Evolutionary conservation across 2,113 vertebrate genomes (phyloP), one percentile per base, ranked within the genome.

Genomic region (Benitochromis conjunctus): DNA sequence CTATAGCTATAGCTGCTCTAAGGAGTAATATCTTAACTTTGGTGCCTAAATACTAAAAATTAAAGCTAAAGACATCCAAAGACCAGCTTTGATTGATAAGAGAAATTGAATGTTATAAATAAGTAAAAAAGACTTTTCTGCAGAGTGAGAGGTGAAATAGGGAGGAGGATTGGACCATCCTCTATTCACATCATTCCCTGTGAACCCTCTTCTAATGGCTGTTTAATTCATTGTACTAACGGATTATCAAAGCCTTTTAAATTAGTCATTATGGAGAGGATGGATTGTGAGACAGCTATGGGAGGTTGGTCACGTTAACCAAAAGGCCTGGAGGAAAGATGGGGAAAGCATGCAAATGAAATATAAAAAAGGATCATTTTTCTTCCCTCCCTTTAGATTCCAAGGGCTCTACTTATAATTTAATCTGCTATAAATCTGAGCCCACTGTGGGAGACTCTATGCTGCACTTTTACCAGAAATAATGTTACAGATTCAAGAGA

Each of bases 171-270:
- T n/a, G 29, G 80, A 66, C 79, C 74, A 21, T 86, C 77, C 21
- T 80, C 80, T 79, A 60, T 78, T 88, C 82, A 78, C 80, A 69
- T 64, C 80, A 24, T 80, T 90, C 82, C 71, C 90, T 85, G 55
- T 84, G 89, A 92, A 92, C 54, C 60, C 38, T 82, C 54, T 3
- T 88, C 85, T 92, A 92, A 94, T 92, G 91, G 88, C 90, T 86
- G 82, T 91, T 94, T 91, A 95, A 95, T 95, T 94, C 89, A 92
- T 60, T 80, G 80, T 81, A 90, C 87, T 90, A 91, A 94, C 57
- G 74, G 92, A 93, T 95, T 91, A 96, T 92, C 91, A 93, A 90
- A 94, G 92, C 80, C 89, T 88, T 95, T 94, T 94, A 91, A 95
- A 95, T 93, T 55, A 95, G 90, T 94, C 91, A 95, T 95, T 93